Evolutionary conservation across 1,140 invertebrate genomes (phyloP).

Genomic region (Cylas formicarius): DNA sequence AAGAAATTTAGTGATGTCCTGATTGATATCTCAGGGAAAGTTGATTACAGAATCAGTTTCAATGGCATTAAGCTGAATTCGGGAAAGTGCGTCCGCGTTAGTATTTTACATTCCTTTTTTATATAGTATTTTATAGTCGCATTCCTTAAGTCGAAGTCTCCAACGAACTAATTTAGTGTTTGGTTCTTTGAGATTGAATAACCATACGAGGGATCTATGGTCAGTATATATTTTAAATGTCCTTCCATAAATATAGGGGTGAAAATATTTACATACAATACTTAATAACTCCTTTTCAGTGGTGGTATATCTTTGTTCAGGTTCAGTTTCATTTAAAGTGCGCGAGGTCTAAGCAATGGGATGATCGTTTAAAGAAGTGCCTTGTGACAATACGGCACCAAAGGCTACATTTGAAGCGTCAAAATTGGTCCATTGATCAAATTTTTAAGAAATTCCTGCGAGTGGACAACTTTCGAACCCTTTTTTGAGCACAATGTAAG

Average conservation of each 20-base stretch:
- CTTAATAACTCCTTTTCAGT: too few relatives aligned
- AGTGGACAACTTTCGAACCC: constrained; percentile 1
- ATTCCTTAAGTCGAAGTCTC: too few relatives aligned
- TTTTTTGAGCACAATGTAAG: constrained; percentile 21
- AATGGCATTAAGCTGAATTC: not conserved
- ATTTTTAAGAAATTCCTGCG: not conserved
- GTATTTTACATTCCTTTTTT: constrained; percentile 38
- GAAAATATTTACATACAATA: constrained; percentile 20
- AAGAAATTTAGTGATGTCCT: too few relatives aligned
- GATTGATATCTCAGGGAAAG: too few relatives aligned
- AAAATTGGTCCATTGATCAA: constrained; percentile 4
- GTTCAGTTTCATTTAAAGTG: constrained; percentile 28
- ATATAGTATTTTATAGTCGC: too few relatives aligned
- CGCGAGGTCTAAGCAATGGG: constrained; percentile 28
- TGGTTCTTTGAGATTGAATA: too few relatives aligned
- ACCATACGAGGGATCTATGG: constrained; percentile 20
- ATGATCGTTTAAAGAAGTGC: constrained; percentile 10
- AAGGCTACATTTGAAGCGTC: constrained; percentile 32
- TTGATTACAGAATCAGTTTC: too few relatives aligned
- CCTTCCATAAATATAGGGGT: constrained; percentile 21
- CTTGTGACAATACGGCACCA: constrained; percentile 13
- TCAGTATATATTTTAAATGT: constrained; percentile 23
- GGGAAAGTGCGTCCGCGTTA: not conserved
- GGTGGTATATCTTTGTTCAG: constrained; percentile 35
- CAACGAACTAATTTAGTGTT: too few relatives aligned